Evolutionary conservation across 2,797 vertebrate genomes (phyloP).

Genomic region (Sylvia borin): DNA sequence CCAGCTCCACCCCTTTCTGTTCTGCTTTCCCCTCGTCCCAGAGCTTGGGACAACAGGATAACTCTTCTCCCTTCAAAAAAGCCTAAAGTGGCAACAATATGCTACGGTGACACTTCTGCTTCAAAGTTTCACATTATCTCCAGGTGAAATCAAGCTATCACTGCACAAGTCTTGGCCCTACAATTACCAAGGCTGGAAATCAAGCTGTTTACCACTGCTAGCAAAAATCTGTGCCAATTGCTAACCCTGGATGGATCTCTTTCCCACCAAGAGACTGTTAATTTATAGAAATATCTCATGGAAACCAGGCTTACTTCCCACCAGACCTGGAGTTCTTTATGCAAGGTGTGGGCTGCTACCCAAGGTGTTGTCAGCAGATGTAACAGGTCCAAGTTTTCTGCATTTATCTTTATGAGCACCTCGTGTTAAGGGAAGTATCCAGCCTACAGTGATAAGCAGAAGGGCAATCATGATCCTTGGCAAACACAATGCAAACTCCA

Average conservation of each 20-base stretch:
- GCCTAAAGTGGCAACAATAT: neutral
- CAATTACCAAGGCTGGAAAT: neutral
- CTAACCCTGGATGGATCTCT: neutral
- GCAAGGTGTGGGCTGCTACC: neutral
- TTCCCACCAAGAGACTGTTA: neutral
- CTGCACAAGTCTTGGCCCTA: neutral
- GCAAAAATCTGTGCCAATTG: neutral
- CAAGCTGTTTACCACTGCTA: neutral
- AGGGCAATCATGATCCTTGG: neutral
- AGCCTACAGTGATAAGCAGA: fast-evolving
- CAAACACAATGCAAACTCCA: neutral
- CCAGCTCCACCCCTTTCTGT: neutral
- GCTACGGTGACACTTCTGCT: neutral
- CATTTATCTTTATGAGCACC: neutral
- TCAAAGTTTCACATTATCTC: neutral
- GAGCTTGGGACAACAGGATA: neutral
- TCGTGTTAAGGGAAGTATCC: neutral
- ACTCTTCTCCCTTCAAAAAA: neutral
- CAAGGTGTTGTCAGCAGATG: neutral
- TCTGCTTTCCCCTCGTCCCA: neutral
- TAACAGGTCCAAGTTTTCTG: neutral
- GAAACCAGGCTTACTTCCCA: neutral
- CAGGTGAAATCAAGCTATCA: neutral
- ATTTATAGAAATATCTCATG: neutral
- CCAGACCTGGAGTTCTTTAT: neutral